A percentile compares a stretch with the other conserved stretches of the same genome.
Conservation (phyloP, 2,888 invertebrate genomes). For the Danaus chrysippus region DNA sequence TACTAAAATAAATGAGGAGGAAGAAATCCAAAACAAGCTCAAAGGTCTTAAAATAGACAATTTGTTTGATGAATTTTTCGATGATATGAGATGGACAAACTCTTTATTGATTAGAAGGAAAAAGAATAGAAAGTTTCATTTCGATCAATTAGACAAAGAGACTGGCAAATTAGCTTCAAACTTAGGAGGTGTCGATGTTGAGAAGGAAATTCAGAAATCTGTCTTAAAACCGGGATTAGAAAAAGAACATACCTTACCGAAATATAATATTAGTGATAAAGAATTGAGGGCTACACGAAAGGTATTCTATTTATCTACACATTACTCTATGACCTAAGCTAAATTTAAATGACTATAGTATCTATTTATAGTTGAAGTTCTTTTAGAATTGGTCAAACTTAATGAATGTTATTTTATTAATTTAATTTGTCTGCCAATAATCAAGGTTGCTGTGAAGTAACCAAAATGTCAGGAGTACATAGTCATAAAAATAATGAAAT, state of each 20-base stretch:
- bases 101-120: constrained; percentile 49
- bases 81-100: constrained; percentile 65
- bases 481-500: not conserved
- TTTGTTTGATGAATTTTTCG: constrained; percentile 61
- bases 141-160: constrained; percentile 59
- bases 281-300: constrained; percentile 77
- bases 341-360: no score
- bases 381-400: no score
- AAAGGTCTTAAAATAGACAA: constrained; percentile 56
- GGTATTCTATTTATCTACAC: constrained; percentile 49
- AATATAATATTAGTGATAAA: constrained; percentile 78
- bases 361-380: no score
- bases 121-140: constrained; percentile 49
- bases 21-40: constrained; percentile 53
- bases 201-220: constrained; percentile 81
- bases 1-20: constrained; percentile 43
- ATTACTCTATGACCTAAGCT: no score
- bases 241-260: constrained; percentile 78
- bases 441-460: no score
- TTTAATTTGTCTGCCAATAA: no score
- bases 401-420: no score
- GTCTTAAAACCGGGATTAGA: constrained; percentile 83
- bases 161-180: constrained; percentile 66
- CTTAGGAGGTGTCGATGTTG: constrained; percentile 65
- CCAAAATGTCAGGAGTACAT: not conserved